Evolutionary conservation across 2,888 invertebrate genomes (phyloP).

Genomic region (Ernsta delagoae): DNA sequence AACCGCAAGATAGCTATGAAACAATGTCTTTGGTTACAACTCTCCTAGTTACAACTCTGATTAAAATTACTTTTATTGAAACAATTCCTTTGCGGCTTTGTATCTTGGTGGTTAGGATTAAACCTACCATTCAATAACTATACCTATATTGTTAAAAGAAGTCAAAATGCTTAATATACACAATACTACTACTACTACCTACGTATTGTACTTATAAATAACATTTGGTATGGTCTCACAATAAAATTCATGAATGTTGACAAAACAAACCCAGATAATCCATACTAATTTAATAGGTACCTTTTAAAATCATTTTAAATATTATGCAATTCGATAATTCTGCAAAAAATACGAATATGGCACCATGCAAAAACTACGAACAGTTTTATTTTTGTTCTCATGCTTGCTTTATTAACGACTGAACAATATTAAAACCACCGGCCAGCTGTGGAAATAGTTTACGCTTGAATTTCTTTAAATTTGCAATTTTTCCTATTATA

Average conservation of each 20-base stretch:
- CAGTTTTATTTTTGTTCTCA: neutral
- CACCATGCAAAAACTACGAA: neutral
- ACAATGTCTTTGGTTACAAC: neutral
- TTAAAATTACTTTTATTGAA: neutral
- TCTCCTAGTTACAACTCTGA: neutral
- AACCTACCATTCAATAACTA: neutral
- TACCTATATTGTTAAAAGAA: too few relatives aligned
- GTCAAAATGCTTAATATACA: too few relatives aligned
- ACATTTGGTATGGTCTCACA: neutral
- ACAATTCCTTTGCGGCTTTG: neutral
- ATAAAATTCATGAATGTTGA: too few relatives aligned
- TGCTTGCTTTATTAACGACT: slow-evolving; percentile 17
- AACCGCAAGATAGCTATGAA: slow-evolving; percentile 9
- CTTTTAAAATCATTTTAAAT: neutral
- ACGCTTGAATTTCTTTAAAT: neutral
- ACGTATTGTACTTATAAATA: too few relatives aligned
- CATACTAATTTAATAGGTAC: neutral
- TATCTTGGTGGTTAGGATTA: neutral
- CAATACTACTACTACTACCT: too few relatives aligned
- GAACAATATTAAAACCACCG: slow-evolving; percentile 22
- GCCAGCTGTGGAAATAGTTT: slow-evolving; percentile 12
- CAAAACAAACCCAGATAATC: too few relatives aligned
- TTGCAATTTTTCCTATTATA: neutral
- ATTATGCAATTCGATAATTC: neutral
- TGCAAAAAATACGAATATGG: neutral